Percentiles rank a stretch among this genome's conserved stretches.
These are phyloP conservation scores for Drosophila insularis DNA, from an alignment of 1,140 invertebrate genomes.

Conservation along the genomic window DNA sequence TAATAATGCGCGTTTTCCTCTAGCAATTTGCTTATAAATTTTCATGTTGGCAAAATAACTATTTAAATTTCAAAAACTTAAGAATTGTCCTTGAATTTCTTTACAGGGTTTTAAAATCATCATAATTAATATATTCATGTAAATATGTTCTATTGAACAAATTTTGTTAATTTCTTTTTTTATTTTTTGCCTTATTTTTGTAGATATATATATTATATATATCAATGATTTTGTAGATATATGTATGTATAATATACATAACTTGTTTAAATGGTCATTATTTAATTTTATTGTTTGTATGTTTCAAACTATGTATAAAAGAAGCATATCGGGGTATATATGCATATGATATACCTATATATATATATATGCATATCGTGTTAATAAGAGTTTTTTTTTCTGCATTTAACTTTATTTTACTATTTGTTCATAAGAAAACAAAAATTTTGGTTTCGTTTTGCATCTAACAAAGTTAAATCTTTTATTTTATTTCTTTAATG, in stretches of 20 bases:
- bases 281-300: slow-evolving; percentile 62
- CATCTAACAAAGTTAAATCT: slow-evolving; percentile 1
- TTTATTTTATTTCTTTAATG: slow-evolving; percentile 9
- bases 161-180: not conserved
- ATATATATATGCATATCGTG: not conserved
- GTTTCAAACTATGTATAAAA: slow-evolving; percentile 70
- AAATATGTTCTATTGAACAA: slow-evolving; percentile 27
- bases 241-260: slow-evolving; percentile 47
- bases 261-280: slow-evolving; percentile 66
- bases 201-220: slow-evolving; percentile 19
- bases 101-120: slow-evolving; percentile 67
- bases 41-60: slow-evolving; percentile 45
- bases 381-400: not conserved
- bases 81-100: slow-evolving; percentile 28
- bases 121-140: slow-evolving; percentile 39
- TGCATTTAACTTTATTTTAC: not conserved
- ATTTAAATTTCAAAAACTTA: slow-evolving; percentile 48
- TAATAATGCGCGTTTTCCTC: slow-evolving; percentile 61
- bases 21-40: slow-evolving; percentile 16
- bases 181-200: slow-evolving; percentile 15
- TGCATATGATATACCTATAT: not conserved
- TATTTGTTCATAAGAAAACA: not conserved
- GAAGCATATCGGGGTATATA: slow-evolving; percentile 52
- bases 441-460: not conserved
- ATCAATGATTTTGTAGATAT: slow-evolving; percentile 4